Base-by-base conservation (phyloP, 2,797 vertebrate genomes). In the Dryobates pubescens region DNA sequence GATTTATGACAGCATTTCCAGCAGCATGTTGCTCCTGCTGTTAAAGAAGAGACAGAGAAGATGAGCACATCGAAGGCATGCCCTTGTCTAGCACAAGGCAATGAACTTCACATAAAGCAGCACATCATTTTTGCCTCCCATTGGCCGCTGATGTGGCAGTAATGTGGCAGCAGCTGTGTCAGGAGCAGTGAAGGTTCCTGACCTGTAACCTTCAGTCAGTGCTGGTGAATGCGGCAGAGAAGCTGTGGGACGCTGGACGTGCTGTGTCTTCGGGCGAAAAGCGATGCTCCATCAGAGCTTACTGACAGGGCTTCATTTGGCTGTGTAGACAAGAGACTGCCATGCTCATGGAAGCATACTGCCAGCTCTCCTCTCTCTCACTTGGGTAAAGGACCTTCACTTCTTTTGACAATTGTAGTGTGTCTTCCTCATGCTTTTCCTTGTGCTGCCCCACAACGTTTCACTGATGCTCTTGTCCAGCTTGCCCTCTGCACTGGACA, bases 1-100 rank as follows among this genome's bases (percentile, higher is more conserved):
- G 81, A 95, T 93, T 95, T 92, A 81, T 75, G 84, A 57, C 78
- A 78, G 20, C 72, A 17, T 78, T 87, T 94, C 62, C 72, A 90
- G 73, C 72, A 91, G 63, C 45, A 30, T 63, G 71, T 84, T 96
- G 88, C 62, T 87, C 74, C 62, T 84, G 64, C 67, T 93, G 36
- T 88, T 81, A 88, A 88, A 41, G 64, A 79, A 62, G 81, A 88
- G 82, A 84, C 69, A 77, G 64, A 88, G 54, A 61, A 79, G 70
- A 85, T 79, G 71, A 94, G 73, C 45, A 22, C 43, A 77, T 84
- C n/a, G 62, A 89, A 92, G 54, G 15, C 54, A 13, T 82, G 77
- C 58, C 58, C 78, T 95, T 49, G 59, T 80, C n/a, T 69, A 80
- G 68, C 56, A 77, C 61, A 56, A 92, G 24, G 53, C 79, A 83